Conservation (phyloP, 2,113 vertebrate genomes). For the Lates calcarifer region DNA sequence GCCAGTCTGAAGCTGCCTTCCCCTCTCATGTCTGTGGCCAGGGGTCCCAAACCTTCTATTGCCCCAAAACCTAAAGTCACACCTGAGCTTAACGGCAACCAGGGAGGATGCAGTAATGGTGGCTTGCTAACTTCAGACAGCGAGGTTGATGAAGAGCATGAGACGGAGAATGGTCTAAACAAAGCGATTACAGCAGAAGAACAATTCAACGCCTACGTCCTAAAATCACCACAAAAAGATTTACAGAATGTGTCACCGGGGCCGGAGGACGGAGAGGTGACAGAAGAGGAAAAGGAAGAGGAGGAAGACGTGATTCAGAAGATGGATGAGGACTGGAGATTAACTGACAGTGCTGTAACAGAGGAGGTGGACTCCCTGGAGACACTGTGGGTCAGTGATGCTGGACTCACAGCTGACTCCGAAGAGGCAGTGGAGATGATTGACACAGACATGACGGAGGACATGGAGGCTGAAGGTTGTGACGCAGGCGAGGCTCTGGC, state of each 20-base stretch:
- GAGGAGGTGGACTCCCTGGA: slow-evolving; percentile 77
- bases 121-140: slow-evolving; percentile 68
- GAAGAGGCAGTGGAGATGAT: slow-evolving; percentile 62
- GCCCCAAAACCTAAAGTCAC: slow-evolving; percentile 92
- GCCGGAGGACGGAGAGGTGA: slow-evolving; percentile 59
- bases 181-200: slow-evolving; percentile 52
- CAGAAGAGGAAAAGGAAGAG: slow-evolving; percentile 33
- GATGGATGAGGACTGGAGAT: slow-evolving; percentile 71
- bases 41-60: slow-evolving; percentile 91
- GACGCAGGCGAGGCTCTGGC: slow-evolving; percentile 79
- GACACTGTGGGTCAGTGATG: slow-evolving; percentile 62
- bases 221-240: slow-evolving; percentile 33
- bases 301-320: slow-evolving; percentile 57
- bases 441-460: slow-evolving; percentile 65
- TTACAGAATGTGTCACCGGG: slow-evolving; percentile 35
- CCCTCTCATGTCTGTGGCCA: slow-evolving; percentile 84
- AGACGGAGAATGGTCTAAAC: slow-evolving; percentile 61
- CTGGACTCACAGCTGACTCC: slow-evolving; percentile 64
- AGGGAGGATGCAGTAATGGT: slow-evolving; percentile 85
- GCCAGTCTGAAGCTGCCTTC: slow-evolving; percentile 83
- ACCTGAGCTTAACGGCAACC: slow-evolving; percentile 79
- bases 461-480: slow-evolving; percentile 72
- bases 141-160: slow-evolving; percentile 74
- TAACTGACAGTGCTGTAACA: slow-evolving; percentile 62
- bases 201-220: slow-evolving; percentile 48